A percentile compares a stretch with the other conserved stretches of the same genome.
phyloP scores from a whole-genome alignment of 2,797 vertebrate species.

The Syngnathus acus region DNA sequence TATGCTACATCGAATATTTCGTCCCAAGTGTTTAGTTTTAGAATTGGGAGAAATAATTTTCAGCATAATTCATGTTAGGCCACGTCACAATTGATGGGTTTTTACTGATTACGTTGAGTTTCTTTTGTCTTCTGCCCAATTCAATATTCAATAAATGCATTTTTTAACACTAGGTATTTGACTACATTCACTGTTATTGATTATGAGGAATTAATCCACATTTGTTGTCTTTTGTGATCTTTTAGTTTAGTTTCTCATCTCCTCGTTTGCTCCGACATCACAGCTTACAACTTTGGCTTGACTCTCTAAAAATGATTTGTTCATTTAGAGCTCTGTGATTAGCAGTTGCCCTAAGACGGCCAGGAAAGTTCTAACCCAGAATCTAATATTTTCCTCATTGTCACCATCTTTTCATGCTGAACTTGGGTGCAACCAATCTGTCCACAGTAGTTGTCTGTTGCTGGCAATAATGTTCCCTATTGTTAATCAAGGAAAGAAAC shows the following conservation, averaged over 20 bases:
- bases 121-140: too few species aligned
- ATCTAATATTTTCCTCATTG: conserved; percentile 1
- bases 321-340: too few species aligned
- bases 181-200: too few species aligned
- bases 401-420: conserved; percentile 9
- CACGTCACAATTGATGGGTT: background rate
- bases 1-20: background rate
- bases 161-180: too few species aligned
- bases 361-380: background rate
- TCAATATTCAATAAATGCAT: too few species aligned
- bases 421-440: conserved; percentile 4
- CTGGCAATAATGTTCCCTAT: conserved; percentile 27
- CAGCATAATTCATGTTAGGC: background rate
- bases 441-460: conserved; percentile 16
- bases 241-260: too few species aligned
- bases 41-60: background rate
- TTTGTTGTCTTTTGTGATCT: too few species aligned
- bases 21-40: background rate
- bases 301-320: too few species aligned
- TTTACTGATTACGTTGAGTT: background rate
- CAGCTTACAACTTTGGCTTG: too few species aligned
- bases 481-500: conserved; percentile 46
- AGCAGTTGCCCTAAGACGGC: too few species aligned
- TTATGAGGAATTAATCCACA: too few species aligned
- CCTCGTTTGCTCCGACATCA: too few species aligned